phyloP scores from a whole-genome alignment of 2,113 vertebrate genomes.

The Aphyosemion australe region DNA sequence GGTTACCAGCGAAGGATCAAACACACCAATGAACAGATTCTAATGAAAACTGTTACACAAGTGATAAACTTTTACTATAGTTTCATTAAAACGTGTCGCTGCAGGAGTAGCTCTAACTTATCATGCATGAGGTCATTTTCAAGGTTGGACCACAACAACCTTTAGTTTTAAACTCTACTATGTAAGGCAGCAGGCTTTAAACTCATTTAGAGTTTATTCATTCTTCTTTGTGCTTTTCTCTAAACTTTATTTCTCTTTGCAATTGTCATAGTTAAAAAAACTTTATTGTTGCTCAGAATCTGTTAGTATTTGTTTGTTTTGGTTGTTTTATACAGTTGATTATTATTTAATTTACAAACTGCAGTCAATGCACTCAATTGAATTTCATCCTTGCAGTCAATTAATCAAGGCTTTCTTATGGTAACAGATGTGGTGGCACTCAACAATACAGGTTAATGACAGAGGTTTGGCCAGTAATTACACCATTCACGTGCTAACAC shows the following conservation, averaged over 20 bases:
- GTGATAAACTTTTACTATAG: no score
- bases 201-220: no score
- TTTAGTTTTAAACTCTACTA: no score
- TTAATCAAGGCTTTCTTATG: conserved; percentile 96
- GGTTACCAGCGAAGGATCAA: no score
- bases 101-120: no score
- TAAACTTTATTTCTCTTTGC: background rate
- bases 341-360: conserved; percentile 85
- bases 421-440: conserved; percentile 91
- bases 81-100: no score
- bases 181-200: no score
- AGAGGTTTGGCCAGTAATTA: conserved; percentile 86
- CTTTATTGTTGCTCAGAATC: background rate
- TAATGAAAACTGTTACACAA: no score
- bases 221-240: background rate
- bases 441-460: conserved; percentile 90
- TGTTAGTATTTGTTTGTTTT: conserved; percentile 1
- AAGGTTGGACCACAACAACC: no score
- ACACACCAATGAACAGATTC: no score
- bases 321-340: conserved; percentile 72
- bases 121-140: no score
- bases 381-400: conserved; percentile 88
- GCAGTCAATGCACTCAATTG: conserved; percentile 87
- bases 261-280: background rate
- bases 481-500: conserved; percentile 96